These are phyloP conservation scores for Tinea semifulvella DNA, from an alignment of 2,888 invertebrate species.

Conservation along the genomic window DNA sequence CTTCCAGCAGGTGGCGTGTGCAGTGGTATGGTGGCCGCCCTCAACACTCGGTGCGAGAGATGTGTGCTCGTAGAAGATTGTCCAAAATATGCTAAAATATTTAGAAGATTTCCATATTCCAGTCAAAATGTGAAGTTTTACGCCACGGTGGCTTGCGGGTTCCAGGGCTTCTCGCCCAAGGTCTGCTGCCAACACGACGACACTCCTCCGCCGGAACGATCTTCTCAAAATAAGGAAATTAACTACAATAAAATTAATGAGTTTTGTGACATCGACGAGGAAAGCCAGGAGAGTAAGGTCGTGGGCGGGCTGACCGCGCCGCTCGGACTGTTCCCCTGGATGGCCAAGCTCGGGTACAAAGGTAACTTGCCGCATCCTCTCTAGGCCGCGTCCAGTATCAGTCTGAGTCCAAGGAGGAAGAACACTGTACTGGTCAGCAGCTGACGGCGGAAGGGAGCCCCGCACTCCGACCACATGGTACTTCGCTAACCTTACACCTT, in stretches of 20 bases:
- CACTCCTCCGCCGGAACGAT: neutral
- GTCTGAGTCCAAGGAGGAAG: conserved; percentile 34
- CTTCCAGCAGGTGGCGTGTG: no score
- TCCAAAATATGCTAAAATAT: neutral
- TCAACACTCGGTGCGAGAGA: no score
- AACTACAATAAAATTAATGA: conserved; percentile 18
- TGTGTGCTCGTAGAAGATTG: conserved; percentile 9
- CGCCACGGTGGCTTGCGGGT: neutral
- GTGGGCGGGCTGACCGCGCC: conserved; percentile 68
- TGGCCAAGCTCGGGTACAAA: conserved; percentile 63
- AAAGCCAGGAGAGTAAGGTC: conserved; percentile 66
- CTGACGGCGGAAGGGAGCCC: no score
- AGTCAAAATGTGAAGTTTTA: conserved; percentile 11
- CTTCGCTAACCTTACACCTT: no score
- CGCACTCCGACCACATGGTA: no score
- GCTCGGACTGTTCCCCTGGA: conserved; percentile 72
- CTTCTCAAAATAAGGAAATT: neutral
- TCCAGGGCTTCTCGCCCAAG: neutral
- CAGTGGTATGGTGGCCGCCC: no score
- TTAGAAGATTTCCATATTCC: neutral
- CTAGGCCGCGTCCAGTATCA: conserved; percentile 33
- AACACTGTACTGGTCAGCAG: conserved; percentile 32
- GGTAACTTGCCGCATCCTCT: no score
- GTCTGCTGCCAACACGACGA: conserved; percentile 2
- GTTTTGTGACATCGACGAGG: conserved; percentile 35